Evolutionary conservation across 2,113 vertebrate genomes (phyloP), one percentile per base, ranked within the genome.

Genomic region (Pomatorhinus ruficollis): DNA sequence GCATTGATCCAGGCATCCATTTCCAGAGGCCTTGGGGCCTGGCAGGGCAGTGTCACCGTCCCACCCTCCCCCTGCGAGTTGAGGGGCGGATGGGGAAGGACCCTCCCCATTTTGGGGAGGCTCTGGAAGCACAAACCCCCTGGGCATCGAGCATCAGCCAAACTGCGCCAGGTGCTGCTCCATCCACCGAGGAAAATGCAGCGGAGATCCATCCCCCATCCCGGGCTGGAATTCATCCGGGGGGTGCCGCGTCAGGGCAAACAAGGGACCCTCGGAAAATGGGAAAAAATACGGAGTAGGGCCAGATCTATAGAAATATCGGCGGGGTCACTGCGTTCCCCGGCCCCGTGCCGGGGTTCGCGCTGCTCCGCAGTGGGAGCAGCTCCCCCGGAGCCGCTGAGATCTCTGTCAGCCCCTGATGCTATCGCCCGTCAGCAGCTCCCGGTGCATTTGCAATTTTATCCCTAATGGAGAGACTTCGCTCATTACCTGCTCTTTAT

Each of bases 391-490:
- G 79, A 90, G 63, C 80, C 8, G 75, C 70, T 83, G 97, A 95
- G 83, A 33, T 91, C 94, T 52, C 96, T 93, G 91, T 93, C 95
- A 96, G 91, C 89, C 77, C 83, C 83, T 30, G 96, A 97, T 96
- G 72, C 63, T 79, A 96, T 97, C 95, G 2, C 54, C 93, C 59
- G 18, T 97, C 97, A 95, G 96, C 96, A 88, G 89, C 75, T 95
- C 93, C 87, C 56, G 16, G 45, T 39, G 11, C 93, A 45, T 80
- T 82, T 64, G 81, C 70, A 77, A 23, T 85, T 75, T 85, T 49
- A 91, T 91, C 95, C 94, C 74, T 95, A 80, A 94, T 89, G 93
- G 91, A 90, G 82, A 52, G 66, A 60, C 56, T 79, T 87, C 28
- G 87, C 95, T 96, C 94, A 10, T 97, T 95, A 91, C 84, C 87